Evolutionary conservation across 2,797 vertebrate genomes (phyloP).

Genomic region (Bryconaethiops microstoma): DNA sequence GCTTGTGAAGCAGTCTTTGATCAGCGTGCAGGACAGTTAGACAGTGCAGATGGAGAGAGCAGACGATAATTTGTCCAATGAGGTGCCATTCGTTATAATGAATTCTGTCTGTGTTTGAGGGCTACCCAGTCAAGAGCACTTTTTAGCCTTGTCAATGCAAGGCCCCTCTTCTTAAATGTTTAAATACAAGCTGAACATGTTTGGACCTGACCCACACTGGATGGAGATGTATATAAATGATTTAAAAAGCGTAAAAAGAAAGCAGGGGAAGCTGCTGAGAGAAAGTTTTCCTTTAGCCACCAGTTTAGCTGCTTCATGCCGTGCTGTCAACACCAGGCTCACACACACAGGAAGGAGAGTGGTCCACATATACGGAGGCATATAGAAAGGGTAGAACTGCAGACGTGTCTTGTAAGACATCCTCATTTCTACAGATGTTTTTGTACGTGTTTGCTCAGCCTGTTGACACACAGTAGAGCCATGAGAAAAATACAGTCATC

Average conservation of each 20-base stretch:
- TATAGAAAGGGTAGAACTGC: neutral
- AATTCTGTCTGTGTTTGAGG: conserved; percentile 42
- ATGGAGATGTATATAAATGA: conserved; percentile 39
- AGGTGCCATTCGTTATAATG: conserved; percentile 68
- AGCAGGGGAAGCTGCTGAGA: conserved; percentile 7
- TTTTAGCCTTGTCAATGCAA: conserved; percentile 40
- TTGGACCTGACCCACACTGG: conserved; percentile 22
- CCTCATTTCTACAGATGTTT: too few relatives aligned
- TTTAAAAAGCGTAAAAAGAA: conserved; percentile 20
- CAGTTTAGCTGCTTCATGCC: neutral
- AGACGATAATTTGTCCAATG: conserved; percentile 63
- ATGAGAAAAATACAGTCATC: too few relatives aligned
- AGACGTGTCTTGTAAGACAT: too few relatives aligned
- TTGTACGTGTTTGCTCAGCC: too few relatives aligned
- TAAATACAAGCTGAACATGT: conserved; percentile 41
- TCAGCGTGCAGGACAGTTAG: conserved; percentile 45
- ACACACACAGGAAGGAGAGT: neutral
- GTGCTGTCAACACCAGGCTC: neutral
- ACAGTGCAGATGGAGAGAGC: conserved; percentile 40
- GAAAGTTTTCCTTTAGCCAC: conserved; percentile 8
- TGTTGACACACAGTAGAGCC: too few relatives aligned
- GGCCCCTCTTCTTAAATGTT: conserved; percentile 44
- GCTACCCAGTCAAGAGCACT: conserved; percentile 41
- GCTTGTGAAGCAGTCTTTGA: conserved; percentile 58
- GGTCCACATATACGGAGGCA: neutral